These are phyloP conservation scores for Pungitius pungitius DNA, from an alignment of 2,113 vertebrate species.

Conservation along the genomic window DNA sequence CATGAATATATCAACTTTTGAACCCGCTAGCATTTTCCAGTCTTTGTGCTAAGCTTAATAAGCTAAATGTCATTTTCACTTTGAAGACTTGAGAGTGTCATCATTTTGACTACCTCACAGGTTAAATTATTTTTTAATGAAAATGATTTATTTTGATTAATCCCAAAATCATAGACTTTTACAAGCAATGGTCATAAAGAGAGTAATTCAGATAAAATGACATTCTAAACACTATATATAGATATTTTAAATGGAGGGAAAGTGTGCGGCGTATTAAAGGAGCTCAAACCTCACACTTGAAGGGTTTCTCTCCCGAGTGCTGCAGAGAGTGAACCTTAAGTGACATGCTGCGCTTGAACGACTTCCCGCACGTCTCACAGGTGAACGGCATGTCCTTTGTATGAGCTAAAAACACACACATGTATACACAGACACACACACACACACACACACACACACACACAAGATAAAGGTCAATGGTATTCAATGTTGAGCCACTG, in stretches of 20 bases:
- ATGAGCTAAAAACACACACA: conserved; percentile 82
- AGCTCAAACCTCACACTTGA: conserved; percentile 92
- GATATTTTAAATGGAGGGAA: no score
- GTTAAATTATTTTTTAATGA: background rate
- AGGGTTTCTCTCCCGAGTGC: conserved; percentile 96
- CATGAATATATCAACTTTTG: background rate
- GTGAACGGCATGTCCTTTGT: conserved; percentile 99
- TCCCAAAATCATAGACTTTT: conserved; percentile 17
- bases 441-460: conserved; percentile 37
- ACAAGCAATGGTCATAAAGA: background rate
- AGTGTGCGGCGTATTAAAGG: conserved; percentile 9
- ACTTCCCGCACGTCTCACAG: conserved; percentile 96
- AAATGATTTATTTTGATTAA: background rate
- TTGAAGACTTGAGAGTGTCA: background rate
- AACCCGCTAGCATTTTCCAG: no score
- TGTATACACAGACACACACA: conserved; percentile 29
- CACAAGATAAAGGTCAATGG: conserved; percentile 13
- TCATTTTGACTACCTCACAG: background rate
- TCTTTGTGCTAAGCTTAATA: background rate
- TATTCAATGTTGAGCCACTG: conserved; percentile 16
- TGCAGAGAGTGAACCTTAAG: conserved; percentile 96
- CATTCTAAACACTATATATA: conserved; percentile 2
- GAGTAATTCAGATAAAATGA: background rate
- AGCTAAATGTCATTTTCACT: background rate
- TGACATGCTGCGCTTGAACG: conserved; percentile 98